Evolutionary conservation across 2,113 vertebrate species (phyloP), one percentile per base, ranked within the genome.

Genomic region (Canis aureus): DNA sequence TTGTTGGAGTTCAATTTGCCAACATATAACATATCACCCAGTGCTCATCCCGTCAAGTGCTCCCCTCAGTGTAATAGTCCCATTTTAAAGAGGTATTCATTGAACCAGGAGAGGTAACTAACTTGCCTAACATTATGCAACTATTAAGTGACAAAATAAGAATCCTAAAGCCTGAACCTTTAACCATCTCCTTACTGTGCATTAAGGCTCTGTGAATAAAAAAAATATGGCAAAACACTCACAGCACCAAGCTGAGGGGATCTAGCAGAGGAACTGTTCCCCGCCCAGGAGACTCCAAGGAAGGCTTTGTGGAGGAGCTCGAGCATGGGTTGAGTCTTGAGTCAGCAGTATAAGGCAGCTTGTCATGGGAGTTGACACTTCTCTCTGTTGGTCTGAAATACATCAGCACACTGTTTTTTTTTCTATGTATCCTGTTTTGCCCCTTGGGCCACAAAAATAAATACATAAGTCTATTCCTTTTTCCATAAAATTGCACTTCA

Each of bases 281-380:
- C 23, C 0, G 1, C 67, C 69, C 23, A 35, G 51, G 64, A 51
- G 11, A n/a, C 73, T 27, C n/a, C 57, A 29, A 29, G 12, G 85
- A 78, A 74, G 62, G 11, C 53, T 22, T 55, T 81, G 0, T 17
- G 3, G 59, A 60, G 51, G 64, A 51, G 11, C 64, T 79, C 0
- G 0, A 2, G 15, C 62, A 53, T 8, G 1, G 78, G 23, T 8
- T 1, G 20, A n/a, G 51, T 43, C 51, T 8, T 8, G 10, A 35
- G n/a, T 43, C 27, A 57, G 64, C 60, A 6, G 4, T 29, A n/a
- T 53, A 11, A 74, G 78, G 43, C 16, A 60, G 25, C 60, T 51
- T 32, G 27, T 27, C 1, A 0, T 20, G n/a, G 59, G 59, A 3
- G 25, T 3, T 35, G 49, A 9, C 3, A 9, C 38, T 11, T 23